A percentile compares a stretch with the other conserved stretches of the same genome.
Conservation (phyloP, 2,888 invertebrate species). For the Drosophila mulleri region DNA sequence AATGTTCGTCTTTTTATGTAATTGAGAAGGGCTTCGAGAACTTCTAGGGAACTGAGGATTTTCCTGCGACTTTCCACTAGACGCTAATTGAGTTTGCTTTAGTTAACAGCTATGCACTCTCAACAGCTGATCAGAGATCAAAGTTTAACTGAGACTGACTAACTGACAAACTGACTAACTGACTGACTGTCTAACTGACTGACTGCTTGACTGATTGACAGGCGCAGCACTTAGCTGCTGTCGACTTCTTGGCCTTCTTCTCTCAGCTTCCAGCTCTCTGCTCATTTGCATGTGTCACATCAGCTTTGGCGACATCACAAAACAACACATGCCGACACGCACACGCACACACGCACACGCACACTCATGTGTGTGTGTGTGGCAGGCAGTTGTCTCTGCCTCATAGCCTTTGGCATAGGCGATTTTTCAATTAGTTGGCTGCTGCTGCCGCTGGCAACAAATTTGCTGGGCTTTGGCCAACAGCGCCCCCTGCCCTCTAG, state of each 20-base stretch:
- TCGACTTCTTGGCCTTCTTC: conserved; percentile 37
- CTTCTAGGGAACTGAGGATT: not conserved
- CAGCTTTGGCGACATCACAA: conserved; percentile 61
- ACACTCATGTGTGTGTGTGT: conserved; percentile 5
- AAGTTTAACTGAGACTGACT: conserved; percentile 4
- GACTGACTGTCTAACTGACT: not conserved
- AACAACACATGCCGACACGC: conserved; percentile 43
- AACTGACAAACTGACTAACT: not conserved
- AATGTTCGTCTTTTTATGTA: not conserved
- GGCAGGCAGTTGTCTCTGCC: conserved; percentile 14
- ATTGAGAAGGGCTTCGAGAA: not conserved
- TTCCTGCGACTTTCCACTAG: not conserved
- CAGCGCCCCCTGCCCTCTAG: not conserved
- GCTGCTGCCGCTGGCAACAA: conserved; percentile 55
- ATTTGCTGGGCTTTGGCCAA: conserved; percentile 58
- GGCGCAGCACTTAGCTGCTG: conserved; percentile 43
- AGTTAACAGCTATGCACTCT: not conserved
- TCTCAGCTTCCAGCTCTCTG: conserved; percentile 27
- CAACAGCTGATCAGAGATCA: conserved; percentile 1
- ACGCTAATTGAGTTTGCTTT: not conserved
- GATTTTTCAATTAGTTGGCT: conserved; percentile 75
- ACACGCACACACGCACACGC: conserved; percentile 19
- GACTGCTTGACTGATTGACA: conserved; percentile 28
- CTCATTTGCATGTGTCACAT: conserved; percentile 76
- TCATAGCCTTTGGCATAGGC: conserved; percentile 58